Evolutionary conservation across 2,797 vertebrate species (phyloP).

Genomic region (Hypotaenidia okinawae): DNA sequence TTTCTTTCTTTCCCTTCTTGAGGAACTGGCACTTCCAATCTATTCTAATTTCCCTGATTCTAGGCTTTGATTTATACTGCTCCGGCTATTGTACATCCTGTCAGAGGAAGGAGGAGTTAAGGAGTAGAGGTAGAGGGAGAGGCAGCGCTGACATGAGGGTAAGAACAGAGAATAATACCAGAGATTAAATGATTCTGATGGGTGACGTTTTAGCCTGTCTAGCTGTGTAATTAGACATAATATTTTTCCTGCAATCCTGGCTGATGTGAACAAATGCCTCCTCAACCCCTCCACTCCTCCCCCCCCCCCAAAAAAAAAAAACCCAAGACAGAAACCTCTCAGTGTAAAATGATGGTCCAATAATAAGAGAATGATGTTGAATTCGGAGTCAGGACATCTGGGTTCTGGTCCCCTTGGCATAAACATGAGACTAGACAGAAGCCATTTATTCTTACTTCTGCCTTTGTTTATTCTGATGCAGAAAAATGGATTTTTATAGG

Average conservation of each 20-base stretch:
- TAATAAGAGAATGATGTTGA: neutral
- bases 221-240: neutral
- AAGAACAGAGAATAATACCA: slow-evolving; percentile 19
- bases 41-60: slow-evolving; percentile 40
- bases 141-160: neutral
- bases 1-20: slow-evolving; percentile 16
- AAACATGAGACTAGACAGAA: neutral
- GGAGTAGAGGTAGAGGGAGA: neutral
- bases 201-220: neutral
- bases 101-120: slow-evolving; percentile 36
- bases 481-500: slow-evolving; percentile 16
- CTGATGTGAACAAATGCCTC: neutral
- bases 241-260: slow-evolving; percentile 1
- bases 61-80: slow-evolving; percentile 47
- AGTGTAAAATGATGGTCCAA: neutral
- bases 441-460: neutral
- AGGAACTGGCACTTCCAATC: slow-evolving; percentile 55
- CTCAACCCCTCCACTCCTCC: no score
- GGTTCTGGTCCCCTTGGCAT: neutral
- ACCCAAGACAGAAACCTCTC: neutral
- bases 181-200: neutral
- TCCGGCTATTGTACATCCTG: slow-evolving; percentile 42
- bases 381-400: neutral
- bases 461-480: neutral
- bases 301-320: no score